Conservation (phyloP, 1,140 invertebrate species). For the Riptortus pedestris region DNA sequence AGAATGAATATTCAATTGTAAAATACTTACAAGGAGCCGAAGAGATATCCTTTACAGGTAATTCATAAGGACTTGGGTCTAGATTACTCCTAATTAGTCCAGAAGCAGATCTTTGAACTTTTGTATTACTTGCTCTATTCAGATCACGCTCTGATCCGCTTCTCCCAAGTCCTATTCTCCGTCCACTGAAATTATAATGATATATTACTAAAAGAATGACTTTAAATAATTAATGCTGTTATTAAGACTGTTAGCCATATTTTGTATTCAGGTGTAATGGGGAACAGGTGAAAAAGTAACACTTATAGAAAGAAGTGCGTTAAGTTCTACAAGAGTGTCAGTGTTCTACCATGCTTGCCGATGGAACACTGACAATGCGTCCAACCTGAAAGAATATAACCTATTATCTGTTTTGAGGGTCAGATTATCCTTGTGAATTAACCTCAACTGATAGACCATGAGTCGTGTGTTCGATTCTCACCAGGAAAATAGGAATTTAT, state of each 20-base stretch:
- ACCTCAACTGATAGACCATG: too few relatives aligned
- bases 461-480: too few relatives aligned
- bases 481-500: too few relatives aligned
- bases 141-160: slow-evolving; percentile 45
- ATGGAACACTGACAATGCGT: too few relatives aligned
- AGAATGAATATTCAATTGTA: background rate
- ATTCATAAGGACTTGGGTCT: slow-evolving; percentile 40
- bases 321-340: too few relatives aligned
- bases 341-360: too few relatives aligned
- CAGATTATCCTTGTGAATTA: too few relatives aligned
- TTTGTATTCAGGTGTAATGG: slow-evolving; percentile 7
- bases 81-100: slow-evolving; percentile 32
- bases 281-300: background rate
- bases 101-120: slow-evolving; percentile 35
- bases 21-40: slow-evolving; percentile 40
- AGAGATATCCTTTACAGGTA: slow-evolving; percentile 41
- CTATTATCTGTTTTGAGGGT: too few relatives aligned
- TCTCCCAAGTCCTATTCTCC: slow-evolving; percentile 36
- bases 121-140: slow-evolving; percentile 35
- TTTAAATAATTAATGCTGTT: slow-evolving; percentile 23
- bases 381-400: too few relatives aligned
- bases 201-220: background rate
- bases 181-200: slow-evolving; percentile 3
- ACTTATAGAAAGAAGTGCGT: background rate
- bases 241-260: slow-evolving; percentile 5